A percentile compares a stretch with the other conserved stretches of the same genome.
Evolutionary conservation across 2,888 invertebrate genomes (phyloP).

Genomic region (Orchesella flavescens): DNA sequence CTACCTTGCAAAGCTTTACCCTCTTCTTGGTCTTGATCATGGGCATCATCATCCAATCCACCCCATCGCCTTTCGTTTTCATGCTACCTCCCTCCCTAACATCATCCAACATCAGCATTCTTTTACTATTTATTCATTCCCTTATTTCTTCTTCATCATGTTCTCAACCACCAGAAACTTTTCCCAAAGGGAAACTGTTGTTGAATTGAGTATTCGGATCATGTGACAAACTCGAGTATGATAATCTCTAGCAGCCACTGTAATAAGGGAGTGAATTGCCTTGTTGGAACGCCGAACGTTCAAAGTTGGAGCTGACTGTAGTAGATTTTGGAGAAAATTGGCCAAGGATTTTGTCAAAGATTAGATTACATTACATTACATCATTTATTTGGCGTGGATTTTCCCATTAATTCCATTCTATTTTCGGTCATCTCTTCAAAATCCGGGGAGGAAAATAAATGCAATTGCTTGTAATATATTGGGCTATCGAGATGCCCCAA

Average conservation of each 20-base stretch:
- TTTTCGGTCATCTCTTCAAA: neutral
- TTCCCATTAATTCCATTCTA: conserved; percentile 56
- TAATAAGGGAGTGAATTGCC: conserved; percentile 3
- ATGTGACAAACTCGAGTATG: conserved; percentile 44
- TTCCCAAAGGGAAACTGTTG: conserved; percentile 17
- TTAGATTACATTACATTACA: conserved; percentile 61
- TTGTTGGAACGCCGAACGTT: neutral
- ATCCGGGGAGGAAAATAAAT: neutral
- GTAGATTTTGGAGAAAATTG: conserved; percentile 40
- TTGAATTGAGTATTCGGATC: conserved; percentile 47
- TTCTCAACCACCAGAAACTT: conserved; percentile 7
- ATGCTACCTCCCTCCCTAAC: neutral
- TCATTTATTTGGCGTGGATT: conserved; percentile 64
- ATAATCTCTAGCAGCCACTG: conserved; percentile 1
- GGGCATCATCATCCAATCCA: neutral
- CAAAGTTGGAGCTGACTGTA: conserved; percentile 17
- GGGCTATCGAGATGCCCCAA: conserved; percentile 5
- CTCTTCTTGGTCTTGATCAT: too few relatives aligned
- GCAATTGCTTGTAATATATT: conserved; percentile 13
- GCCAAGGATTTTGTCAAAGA: conserved; percentile 46
- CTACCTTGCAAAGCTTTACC: neutral
- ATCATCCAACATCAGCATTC: neutral
- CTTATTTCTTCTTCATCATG: too few relatives aligned
- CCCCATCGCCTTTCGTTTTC: neutral
- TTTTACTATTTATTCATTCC: too few relatives aligned